Evolutionary conservation across 2,113 vertebrate species (phyloP), one percentile per base, ranked within the genome.

Genomic region (Datnioides undecimradiatus): DNA sequence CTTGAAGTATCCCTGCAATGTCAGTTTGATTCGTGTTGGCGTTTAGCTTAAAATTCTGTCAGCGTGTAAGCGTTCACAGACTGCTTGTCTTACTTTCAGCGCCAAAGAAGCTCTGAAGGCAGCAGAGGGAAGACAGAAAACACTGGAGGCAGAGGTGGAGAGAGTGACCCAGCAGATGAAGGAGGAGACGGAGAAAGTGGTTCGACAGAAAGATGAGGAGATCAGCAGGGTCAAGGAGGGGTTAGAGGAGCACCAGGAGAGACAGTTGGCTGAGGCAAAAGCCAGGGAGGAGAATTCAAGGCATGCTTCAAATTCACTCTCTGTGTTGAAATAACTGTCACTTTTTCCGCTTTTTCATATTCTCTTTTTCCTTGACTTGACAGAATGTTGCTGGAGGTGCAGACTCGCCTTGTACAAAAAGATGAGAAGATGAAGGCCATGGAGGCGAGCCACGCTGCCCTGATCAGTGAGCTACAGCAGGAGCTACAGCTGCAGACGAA

Each of bases 321-420:
- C 31, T 78, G 45, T 25, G 31, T 51, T 65, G 12, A 75, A 79
- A 55, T 63, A 64, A 41, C 49, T 69, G 29, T 58, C 40, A n/a
- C 16, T 72, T 72, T 72, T 49, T 65, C 33, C 8, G 8, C 29
- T n/a, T 54, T 68, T 40, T 55, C 21, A 40, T 14, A 16, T 48
- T 63, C 19, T 16, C 1, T 54, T 76, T 76, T 71, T 65, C 25
- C 5, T 73, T 46, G 16, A 52, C 43, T 73, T 51, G 48, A 52
- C 81, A 99, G 98, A 88, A 92, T 94, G 84, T 86, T 97, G 80
- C 88, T 94, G 69, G 97, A 97, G 82, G 88, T 92, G 16, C 94
- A 97, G 87, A 93, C 91, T 63, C 87, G 89, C 64, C 93, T 97
- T 27, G 88, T 91, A 54, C 84, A 95, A 63, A 96, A 94, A 87